phyloP scores from a whole-genome alignment of 2,888 invertebrate species.

The Lasioglossum calceatum region DNA sequence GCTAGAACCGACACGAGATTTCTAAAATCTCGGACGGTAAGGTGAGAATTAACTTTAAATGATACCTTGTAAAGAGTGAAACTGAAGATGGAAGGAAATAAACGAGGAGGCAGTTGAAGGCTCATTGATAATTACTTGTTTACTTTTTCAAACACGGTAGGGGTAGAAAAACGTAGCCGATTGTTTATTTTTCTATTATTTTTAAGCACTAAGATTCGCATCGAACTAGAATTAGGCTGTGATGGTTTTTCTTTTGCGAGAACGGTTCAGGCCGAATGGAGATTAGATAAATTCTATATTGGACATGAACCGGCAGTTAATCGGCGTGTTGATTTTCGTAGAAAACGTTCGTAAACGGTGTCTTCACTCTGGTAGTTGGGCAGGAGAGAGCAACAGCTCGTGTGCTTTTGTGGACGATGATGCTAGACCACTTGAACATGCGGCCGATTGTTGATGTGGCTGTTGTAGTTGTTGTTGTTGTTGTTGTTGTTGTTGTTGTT shows the following conservation, averaged over 20 bases:
- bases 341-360: constrained; percentile 68
- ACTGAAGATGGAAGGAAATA: constrained; percentile 61
- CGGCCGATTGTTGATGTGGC: constrained; percentile 64
- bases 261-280: constrained; percentile 66
- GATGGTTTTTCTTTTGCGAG: constrained; percentile 51
- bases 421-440: constrained; percentile 68
- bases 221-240: constrained; percentile 67
- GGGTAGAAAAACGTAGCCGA: constrained; percentile 77
- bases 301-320: constrained; percentile 78
- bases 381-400: constrained; percentile 81
- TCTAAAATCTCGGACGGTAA: background rate
- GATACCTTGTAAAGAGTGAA: constrained; percentile 56
- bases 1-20: background rate
- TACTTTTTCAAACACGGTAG: constrained; percentile 67
- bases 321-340: constrained; percentile 72
- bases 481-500: constrained; percentile 61
- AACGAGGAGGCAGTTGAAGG: constrained; percentile 59
- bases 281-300: constrained; percentile 59
- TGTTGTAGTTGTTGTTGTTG: constrained; percentile 57
- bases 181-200: constrained; percentile 75
- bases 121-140: constrained; percentile 56
- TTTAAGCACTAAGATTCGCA: constrained; percentile 70
- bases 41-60: constrained; percentile 31
- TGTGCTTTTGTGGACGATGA: constrained; percentile 74
- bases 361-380: constrained; percentile 79